Evolutionary conservation across 2,797 vertebrate species (phyloP).

Genomic region (Rhinatrema bivittatum): DNA sequence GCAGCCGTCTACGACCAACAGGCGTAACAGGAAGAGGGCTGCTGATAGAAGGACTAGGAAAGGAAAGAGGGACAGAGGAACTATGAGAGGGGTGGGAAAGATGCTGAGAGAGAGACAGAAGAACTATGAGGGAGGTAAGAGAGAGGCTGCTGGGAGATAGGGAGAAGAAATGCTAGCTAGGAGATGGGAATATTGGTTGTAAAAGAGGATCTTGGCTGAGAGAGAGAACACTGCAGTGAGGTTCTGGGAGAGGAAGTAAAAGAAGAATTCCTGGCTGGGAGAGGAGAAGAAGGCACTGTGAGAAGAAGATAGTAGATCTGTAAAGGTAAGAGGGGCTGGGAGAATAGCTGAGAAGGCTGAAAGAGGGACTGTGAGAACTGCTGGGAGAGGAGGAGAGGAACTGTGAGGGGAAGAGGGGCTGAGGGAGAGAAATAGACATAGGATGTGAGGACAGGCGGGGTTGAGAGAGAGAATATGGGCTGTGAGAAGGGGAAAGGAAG

Average conservation of each 20-base stretch:
- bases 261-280: neutral
- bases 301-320: neutral
- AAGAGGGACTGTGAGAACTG: constrained; percentile 10
- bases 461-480: constrained; percentile 16
- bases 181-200: constrained; percentile 3
- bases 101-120: constrained; percentile 12
- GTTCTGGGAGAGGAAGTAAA: constrained; percentile 14
- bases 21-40: too few relatives aligned
- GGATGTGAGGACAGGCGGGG: constrained; percentile 13
- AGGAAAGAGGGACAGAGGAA: constrained; percentile 32
- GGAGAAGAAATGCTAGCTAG: constrained; percentile 2
- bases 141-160: neutral
- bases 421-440: neutral
- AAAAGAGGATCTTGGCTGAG: constrained; percentile 8
- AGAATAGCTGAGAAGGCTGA: neutral
- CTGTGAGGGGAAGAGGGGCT: neutral
- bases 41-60: too few relatives aligned
- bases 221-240: constrained; percentile 31
- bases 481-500: constrained; percentile 18
- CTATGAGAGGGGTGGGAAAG: constrained; percentile 17
- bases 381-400: neutral
- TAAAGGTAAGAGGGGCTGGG: neutral
- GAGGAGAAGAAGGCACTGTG: too few relatives aligned
- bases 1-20: too few relatives aligned
- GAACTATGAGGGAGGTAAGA: constrained; percentile 9